Conservation (phyloP, 2,797 vertebrate species). For the Tokudaia tokunoshimensis region DNA sequence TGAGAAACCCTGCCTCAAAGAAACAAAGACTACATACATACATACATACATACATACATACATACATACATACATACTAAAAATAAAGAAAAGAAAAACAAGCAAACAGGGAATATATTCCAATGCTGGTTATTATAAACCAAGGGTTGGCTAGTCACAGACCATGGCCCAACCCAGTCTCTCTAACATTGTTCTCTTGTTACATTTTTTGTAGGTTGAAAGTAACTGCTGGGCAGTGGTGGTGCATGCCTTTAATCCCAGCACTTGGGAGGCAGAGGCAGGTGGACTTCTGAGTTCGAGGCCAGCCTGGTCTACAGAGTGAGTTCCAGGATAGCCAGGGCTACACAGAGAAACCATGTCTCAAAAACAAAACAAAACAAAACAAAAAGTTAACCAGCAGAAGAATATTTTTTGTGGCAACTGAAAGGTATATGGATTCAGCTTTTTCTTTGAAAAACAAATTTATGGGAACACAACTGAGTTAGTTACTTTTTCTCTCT, state of each 20-base stretch:
- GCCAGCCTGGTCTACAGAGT: too few relatives aligned
- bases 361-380: too few relatives aligned
- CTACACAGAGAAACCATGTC: too few relatives aligned
- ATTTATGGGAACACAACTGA: background rate
- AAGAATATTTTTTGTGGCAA: background rate
- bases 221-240: background rate
- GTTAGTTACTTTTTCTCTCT: background rate
- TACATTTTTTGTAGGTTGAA: constrained; percentile 12
- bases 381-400: too few relatives aligned
- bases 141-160: background rate
- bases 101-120: background rate
- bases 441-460: background rate
- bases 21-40: background rate
- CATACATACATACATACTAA: background rate
- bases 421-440: background rate
- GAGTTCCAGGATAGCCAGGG: too few relatives aligned
- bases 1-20: background rate
- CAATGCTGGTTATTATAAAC: background rate
- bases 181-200: background rate
- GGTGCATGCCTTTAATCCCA: too few relatives aligned
- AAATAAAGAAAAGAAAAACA: background rate
- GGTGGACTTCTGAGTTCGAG: too few relatives aligned
- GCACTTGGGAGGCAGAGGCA: too few relatives aligned
- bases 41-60: too few relatives aligned
- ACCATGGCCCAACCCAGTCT: background rate